Evolutionary conservation across 2,888 invertebrate genomes (phyloP), one percentile per base, ranked within the genome.

Genomic region (Drosophila algonquin): DNA sequence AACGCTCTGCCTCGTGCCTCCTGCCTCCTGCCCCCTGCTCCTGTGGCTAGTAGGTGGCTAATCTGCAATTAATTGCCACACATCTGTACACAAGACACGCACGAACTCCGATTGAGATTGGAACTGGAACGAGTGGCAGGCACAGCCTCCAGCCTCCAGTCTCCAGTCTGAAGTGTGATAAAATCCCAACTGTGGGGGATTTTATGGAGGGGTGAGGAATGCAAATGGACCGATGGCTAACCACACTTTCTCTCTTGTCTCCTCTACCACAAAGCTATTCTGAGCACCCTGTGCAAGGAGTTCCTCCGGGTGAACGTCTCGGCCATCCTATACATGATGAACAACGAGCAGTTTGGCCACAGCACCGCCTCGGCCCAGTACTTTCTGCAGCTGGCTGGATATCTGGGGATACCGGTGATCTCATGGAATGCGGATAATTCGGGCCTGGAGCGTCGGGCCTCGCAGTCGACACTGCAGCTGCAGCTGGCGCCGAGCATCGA

Each of bases 351-450:
- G 93, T 98, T 97, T 91, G 98, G 98, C 53, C 94, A 97, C 76
- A 97, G 97, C 92, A 98, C 98, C 70, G 98, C 98, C 81, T 97
- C 98, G 77, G 97, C 97, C 68, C 98, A 98, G 92, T 98, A 98
- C 93, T 97, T 98, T 92, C 94, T 98, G 79, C 98, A 98, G 93
- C 94, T 98, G 89, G 97, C 98, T 80, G 97, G 97, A 67, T 98
- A 98, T 93, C 94, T 98, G 87, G 98, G 98, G 79, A 98, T 98
- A 91, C 98, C 98, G 84, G 98, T 98, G 59, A 97, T 98, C 84
- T 97, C 98, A 9, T 99, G 98, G 98, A 98, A 98, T 93, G 98
- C 98, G 9, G 98, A 99, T 92, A 98, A 98, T 93, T 97, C 98
- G 47, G 98, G 98, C 46, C 94, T 98, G 79, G 94, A 94, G 89